Evolutionary conservation across 2,113 vertebrate species (phyloP).

Genomic region (Cercocebus atys): DNA sequence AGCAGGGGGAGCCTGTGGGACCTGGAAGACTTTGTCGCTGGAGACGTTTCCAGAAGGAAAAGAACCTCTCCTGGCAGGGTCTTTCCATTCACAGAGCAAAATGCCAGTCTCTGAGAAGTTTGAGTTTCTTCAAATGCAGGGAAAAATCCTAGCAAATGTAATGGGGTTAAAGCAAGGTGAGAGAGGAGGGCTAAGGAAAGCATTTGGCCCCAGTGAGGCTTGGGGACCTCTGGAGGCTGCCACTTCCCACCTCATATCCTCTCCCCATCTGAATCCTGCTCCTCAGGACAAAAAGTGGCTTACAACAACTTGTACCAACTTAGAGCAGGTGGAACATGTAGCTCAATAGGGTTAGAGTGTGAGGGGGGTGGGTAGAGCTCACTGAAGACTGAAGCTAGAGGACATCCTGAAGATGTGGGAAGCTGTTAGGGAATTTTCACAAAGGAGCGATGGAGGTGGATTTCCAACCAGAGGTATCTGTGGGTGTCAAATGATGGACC

Average conservation of each 20-base stretch:
- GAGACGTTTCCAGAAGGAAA: slow-evolving; percentile 41
- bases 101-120: not conserved
- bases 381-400: not conserved
- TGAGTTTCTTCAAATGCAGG: not conserved
- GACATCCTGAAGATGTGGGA: not conserved
- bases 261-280: not conserved
- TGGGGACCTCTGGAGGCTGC: too few relatives aligned
- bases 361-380: not conserved
- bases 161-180: not conserved
- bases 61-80: not conserved
- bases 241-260: not conserved
- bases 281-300: not conserved
- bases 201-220: not conserved
- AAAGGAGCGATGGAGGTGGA: not conserved
- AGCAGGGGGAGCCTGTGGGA: not conserved
- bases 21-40: not conserved
- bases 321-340: not conserved
- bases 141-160: not conserved
- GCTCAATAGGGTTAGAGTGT: not conserved
- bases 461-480: not conserved
- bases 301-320: not conserved
- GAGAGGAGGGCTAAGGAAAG: not conserved
- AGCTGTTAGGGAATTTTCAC: not conserved
- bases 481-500: not conserved
- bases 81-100: not conserved